phyloP scores from a whole-genome alignment of 2,888 invertebrate species.

The Hirtodrosophila cameraria region DNA sequence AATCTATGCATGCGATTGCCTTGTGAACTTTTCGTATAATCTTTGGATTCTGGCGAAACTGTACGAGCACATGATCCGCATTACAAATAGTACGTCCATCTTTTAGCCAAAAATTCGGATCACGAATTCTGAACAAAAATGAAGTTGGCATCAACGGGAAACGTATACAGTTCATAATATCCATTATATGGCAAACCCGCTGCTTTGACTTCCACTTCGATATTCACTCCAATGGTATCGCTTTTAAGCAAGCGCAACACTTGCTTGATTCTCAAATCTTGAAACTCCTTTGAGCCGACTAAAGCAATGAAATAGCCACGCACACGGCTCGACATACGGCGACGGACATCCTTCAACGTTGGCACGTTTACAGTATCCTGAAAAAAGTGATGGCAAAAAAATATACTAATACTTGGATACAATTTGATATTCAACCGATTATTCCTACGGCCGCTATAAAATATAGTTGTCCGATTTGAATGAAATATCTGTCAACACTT shows the following conservation, averaged over 20 bases:
- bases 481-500: too few species aligned
- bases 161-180: constrained; percentile 34
- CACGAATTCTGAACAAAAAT: constrained; percentile 25
- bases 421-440: too few species aligned
- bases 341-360: background rate
- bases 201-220: constrained; percentile 36
- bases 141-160: constrained; percentile 29
- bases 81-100: background rate
- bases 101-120: background rate
- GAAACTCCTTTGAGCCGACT: constrained; percentile 25
- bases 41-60: constrained; percentile 6
- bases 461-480: too few species aligned
- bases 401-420: too few species aligned
- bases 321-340: constrained; percentile 27
- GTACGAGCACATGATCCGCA: constrained; percentile 20
- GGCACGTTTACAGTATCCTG: background rate
- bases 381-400: constrained; percentile 1
- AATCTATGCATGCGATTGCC: constrained; percentile 24
- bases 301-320: constrained; percentile 36
- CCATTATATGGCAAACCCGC: constrained; percentile 7
- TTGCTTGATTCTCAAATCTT: background rate
- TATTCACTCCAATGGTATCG: constrained; percentile 42
- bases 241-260: constrained; percentile 7
- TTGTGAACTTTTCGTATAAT: background rate
- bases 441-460: too few species aligned